Evolutionary conservation across 2,113 vertebrate species (phyloP).

Genomic region (Clarias magur): DNA sequence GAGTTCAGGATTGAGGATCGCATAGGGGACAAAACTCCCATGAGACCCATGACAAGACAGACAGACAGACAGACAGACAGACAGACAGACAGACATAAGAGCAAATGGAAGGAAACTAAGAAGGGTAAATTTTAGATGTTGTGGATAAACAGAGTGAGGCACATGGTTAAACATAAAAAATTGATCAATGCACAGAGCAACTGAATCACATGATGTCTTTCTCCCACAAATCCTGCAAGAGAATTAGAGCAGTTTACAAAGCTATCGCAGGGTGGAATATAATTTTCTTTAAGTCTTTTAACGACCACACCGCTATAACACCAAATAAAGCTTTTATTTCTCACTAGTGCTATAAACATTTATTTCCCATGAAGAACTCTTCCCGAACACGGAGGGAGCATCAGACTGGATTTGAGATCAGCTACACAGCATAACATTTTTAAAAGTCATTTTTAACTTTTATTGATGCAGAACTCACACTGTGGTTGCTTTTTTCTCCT

Average conservation of each 20-base stretch:
- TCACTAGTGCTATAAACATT: not conserved
- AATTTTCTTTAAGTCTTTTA: not conserved
- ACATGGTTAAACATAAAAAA: constrained; percentile 25
- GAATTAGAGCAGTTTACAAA: not conserved
- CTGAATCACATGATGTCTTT: not conserved
- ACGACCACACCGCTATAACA: not conserved
- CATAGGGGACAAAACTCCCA: not conserved
- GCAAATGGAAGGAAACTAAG: not conserved
- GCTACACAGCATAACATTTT: not conserved
- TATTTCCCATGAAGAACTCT: not conserved
- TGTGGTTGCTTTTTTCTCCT: not conserved
- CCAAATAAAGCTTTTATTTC: not conserved
- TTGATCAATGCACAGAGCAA: constrained; percentile 12
- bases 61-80: not conserved
- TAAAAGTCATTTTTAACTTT: not conserved
- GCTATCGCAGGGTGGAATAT: not conserved
- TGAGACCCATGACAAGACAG: not conserved
- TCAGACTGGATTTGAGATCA: not conserved
- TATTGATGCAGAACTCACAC: constrained; percentile 7
- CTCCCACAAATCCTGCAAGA: not conserved
- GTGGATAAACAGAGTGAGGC: not conserved
- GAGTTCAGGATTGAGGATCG: not conserved
- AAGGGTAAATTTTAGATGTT: constrained; percentile 17
- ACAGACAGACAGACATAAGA: not conserved
- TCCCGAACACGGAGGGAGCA: not conserved